Evolutionary conservation across 2,888 invertebrate genomes (phyloP).

Genomic region (Cephalotes varians): DNA sequence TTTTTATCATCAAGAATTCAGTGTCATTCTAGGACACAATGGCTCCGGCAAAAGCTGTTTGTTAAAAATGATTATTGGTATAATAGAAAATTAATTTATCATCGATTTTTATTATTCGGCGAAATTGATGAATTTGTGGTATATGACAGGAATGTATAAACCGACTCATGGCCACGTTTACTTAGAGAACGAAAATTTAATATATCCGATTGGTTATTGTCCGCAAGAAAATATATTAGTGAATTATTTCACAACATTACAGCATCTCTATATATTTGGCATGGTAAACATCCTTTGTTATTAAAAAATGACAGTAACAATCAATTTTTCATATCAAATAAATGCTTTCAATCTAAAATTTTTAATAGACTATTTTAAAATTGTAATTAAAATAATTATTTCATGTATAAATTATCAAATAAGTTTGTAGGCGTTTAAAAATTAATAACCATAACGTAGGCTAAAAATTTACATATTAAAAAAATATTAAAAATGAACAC

Average conservation of each 20-base stretch:
- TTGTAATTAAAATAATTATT: not conserved
- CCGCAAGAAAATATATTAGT: slow-evolving; percentile 72
- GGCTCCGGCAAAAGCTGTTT: slow-evolving; percentile 72
- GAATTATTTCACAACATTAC: slow-evolving; percentile 63
- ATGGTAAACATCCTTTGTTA: slow-evolving; percentile 59
- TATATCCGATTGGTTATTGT: slow-evolving; percentile 65
- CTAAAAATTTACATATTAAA: not conserved
- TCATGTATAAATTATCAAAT: slow-evolving; percentile 5
- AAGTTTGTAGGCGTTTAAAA: not conserved
- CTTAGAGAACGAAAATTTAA: slow-evolving; percentile 47
- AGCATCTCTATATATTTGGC: slow-evolving; percentile 69
- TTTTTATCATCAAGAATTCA: slow-evolving; percentile 70
- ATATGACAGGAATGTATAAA: slow-evolving; percentile 65
- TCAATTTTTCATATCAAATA: not conserved
- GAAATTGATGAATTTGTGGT: not conserved
- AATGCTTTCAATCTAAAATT: not conserved
- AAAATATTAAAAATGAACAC: not conserved
- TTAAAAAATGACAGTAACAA: not conserved
- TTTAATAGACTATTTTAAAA: not conserved
- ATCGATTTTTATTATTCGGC: not conserved
- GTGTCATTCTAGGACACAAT: slow-evolving; percentile 69
- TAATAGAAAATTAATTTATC: not conserved
- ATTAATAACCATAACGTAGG: not conserved
- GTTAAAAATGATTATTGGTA: slow-evolving; percentile 71
- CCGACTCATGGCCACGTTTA: slow-evolving; percentile 64